phyloP scores from a whole-genome alignment of 2,888 invertebrate genomes.

The Tipula vernalis region DNA sequence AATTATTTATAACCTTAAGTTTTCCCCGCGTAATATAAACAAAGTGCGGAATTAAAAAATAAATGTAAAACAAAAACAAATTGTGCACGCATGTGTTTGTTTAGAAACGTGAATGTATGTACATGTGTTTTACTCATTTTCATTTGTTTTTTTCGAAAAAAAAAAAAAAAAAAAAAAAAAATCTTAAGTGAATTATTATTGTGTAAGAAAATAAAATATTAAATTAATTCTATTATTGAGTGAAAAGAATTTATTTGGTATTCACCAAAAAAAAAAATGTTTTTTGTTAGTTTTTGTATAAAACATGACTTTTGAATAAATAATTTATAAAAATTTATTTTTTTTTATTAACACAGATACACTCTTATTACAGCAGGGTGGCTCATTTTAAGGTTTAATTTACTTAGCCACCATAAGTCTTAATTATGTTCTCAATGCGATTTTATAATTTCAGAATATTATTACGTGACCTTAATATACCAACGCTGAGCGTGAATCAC shows the following conservation, averaged over 20 bases:
- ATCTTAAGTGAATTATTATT: neutral
- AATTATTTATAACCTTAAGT: constrained; percentile 9
- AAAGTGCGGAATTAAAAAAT: neutral
- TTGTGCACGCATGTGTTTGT: neutral
- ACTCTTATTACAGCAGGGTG: neutral
- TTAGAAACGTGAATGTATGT: neutral
- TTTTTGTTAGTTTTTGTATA: neutral
- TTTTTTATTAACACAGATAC: neutral
- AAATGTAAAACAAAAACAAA: neutral
- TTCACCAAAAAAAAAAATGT: neutral
- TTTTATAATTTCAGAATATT: too few relatives aligned
- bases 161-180: too few relatives aligned
- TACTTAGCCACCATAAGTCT: neutral
- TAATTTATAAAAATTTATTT: neutral
- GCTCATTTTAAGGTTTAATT: neutral
- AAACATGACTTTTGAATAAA: neutral
- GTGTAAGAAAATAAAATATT: constrained; percentile 4
- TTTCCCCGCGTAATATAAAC: neutral
- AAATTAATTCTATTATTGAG: constrained; percentile 4
- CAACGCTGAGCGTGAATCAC: too few relatives aligned
- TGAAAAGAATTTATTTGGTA: neutral
- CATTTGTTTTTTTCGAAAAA: neutral
- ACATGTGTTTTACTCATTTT: neutral
- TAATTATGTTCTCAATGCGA: too few relatives aligned
- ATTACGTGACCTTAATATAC: too few relatives aligned